Evolutionary conservation across 2,888 invertebrate species (phyloP).

Genomic region (Rugalucina vietnamica): DNA sequence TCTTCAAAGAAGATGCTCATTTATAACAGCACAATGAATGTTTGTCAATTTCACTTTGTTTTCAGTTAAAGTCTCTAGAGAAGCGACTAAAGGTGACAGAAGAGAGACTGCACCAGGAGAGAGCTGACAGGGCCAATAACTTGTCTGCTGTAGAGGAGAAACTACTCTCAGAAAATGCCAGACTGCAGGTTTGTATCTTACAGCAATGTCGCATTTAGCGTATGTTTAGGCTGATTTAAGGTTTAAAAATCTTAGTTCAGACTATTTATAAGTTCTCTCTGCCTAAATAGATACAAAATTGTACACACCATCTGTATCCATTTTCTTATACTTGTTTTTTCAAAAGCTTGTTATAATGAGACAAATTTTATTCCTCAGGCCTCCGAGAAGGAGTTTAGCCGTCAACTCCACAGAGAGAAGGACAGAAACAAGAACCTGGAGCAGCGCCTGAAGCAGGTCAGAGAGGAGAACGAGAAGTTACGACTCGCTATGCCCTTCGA

Average conservation of each 20-base stretch:
- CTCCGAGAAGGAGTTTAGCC: conserved; percentile 73
- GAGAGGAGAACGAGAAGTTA: conserved; percentile 77
- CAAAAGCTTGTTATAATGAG: no score
- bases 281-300: no score
- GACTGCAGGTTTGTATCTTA: conserved; percentile 77
- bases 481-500: conserved; percentile 75
- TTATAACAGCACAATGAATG: no score
- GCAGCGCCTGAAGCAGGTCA: conserved; percentile 70
- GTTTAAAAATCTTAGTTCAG: no score
- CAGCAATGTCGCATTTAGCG: no score
- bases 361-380: conserved; percentile 68
- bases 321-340: no score
- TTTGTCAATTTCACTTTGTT: no score
- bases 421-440: conserved; percentile 77
- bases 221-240: no score
- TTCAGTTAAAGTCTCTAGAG: conserved; percentile 77
- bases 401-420: conserved; percentile 76
- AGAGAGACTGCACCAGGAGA: conserved; percentile 79
- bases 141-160: conserved; percentile 82
- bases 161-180: conserved; percentile 80
- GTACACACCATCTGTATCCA: no score
- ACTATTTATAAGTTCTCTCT: no score
- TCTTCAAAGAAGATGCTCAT: no score
- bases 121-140: conserved; percentile 79
- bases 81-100: conserved; percentile 80